Base-by-base conservation (phyloP, 2,113 vertebrate species). In the Cinclus mexicanus region DNA sequence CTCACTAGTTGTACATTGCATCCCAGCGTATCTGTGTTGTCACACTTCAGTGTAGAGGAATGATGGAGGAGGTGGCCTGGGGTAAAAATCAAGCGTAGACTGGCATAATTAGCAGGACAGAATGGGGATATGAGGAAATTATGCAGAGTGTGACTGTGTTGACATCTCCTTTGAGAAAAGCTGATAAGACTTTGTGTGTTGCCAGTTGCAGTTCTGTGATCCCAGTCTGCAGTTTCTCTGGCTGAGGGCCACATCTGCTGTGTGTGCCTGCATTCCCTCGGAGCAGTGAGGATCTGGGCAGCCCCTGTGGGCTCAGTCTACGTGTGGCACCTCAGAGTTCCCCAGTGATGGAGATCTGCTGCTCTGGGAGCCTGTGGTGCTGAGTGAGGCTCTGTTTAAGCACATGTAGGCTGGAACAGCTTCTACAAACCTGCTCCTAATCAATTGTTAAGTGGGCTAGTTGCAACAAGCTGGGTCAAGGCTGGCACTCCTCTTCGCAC, bases 1-100 rank as follows among this genome's bases (percentile, higher is more conserved):
- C 26, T 79, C 0, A 0, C 2, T 60, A 25, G 25, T 2, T 83
- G 50, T 50, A 3, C 2, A 1, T n/a, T 74, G 42, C 39, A 50
- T 69, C 44, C 25, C 26, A 33, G 47, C 59, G 23, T 74, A 21
- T 39, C 25, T 47, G 33, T 91, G 29, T 39, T 69, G n/a, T 65
- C 22, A 39, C 31, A n/a, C 6, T 46, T 63, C 25, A 37, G 14
- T 6, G 9, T 60, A 39, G 35, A 79, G 15, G 24, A 47, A 56
- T 56, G 56, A 39, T 86, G 33, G 74, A 75, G 76, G 64, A 83
- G 53, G 33, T 78, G 57, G 39, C 85, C 37, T 93, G 65, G 41
- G 24, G 52, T 52, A 63, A 56, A 52, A 39, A 16, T 47, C 26
- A 59, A 67, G 71, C 50, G 35, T 5, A 59, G 35, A 25, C 41